Conservation (phyloP, 37 sponge, comb jelly and placozoan genomes). For the Amphimedon queenslandica region DNA sequence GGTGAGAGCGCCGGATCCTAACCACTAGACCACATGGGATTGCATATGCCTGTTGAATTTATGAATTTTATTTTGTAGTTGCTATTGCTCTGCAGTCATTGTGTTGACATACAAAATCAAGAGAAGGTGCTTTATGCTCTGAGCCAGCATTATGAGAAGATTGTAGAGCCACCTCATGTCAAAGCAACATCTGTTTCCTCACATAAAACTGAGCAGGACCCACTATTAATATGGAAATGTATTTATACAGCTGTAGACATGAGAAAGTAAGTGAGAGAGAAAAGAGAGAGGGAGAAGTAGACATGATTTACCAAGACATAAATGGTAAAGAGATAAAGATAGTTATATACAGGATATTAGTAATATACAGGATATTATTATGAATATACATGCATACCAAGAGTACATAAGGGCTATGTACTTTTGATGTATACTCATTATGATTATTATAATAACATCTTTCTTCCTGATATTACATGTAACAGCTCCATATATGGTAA, state of each 20-base stretch:
- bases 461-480: too few relatives aligned
- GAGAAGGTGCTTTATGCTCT: constrained; percentile 53
- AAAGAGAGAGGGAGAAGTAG: background rate
- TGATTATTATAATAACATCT: too few relatives aligned
- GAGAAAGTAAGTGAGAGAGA: constrained; percentile 47
- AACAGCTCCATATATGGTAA: too few relatives aligned
- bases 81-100: constrained; percentile 29
- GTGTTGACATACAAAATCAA: constrained; percentile 35
- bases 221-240: constrained; percentile 56
- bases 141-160: constrained; percentile 49
- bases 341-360: too few relatives aligned
- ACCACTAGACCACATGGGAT: constrained; percentile 19
- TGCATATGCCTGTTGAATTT: background rate
- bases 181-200: constrained; percentile 27
- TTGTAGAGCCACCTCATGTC: constrained; percentile 12
- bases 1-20: constrained; percentile 38
- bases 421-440: too few relatives aligned
- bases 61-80: background rate
- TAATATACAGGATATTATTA: too few relatives aligned
- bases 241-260: constrained; percentile 69
- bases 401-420: too few relatives aligned
- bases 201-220: constrained; percentile 41
- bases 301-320: background rate
- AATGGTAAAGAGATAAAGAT: too few relatives aligned
- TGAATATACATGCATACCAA: too few relatives aligned